Evolutionary conservation across 2,888 invertebrate genomes (phyloP).

Genomic region (Andrena minutula): DNA sequence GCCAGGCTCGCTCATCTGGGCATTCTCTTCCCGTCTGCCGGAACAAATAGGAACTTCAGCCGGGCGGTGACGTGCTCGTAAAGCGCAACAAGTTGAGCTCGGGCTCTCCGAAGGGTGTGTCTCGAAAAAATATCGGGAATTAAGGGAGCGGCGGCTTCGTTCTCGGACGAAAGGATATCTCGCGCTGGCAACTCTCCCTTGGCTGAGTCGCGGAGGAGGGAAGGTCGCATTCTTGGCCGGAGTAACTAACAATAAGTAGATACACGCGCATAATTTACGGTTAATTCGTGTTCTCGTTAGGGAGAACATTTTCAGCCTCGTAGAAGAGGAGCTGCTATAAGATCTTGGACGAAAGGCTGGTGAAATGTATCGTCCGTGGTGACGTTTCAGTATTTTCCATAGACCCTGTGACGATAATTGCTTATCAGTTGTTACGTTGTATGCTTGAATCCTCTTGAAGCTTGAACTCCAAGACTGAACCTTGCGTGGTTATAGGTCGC

Average conservation of each 20-base stretch:
- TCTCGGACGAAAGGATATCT: conserved; percentile 31
- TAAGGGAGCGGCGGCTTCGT: conserved; percentile 57
- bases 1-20: conserved; percentile 34
- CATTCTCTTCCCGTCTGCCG: conserved; percentile 54
- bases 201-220: background rate
- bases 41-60: conserved; percentile 74
- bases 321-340: background rate
- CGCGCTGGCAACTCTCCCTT: conserved; percentile 27
- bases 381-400: background rate
- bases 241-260: background rate
- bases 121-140: conserved; percentile 68
- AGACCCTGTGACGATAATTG: too few relatives aligned
- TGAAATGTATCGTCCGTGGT: background rate
- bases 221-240: conserved; percentile 8
- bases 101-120: conserved; percentile 57
- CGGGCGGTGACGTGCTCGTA: conserved; percentile 69
- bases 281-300: conserved; percentile 37
- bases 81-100: conserved; percentile 74
- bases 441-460: too few relatives aligned
- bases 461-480: too few relatives aligned
- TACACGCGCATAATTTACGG: conserved; percentile 14
- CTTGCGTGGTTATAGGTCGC: too few relatives aligned
- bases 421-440: too few relatives aligned
- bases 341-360: background rate
- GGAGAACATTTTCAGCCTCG: conserved; percentile 3